These are phyloP conservation scores for Lateolabrax maculatus DNA, from an alignment of 2,797 vertebrate genomes.

Conservation along the genomic window DNA sequence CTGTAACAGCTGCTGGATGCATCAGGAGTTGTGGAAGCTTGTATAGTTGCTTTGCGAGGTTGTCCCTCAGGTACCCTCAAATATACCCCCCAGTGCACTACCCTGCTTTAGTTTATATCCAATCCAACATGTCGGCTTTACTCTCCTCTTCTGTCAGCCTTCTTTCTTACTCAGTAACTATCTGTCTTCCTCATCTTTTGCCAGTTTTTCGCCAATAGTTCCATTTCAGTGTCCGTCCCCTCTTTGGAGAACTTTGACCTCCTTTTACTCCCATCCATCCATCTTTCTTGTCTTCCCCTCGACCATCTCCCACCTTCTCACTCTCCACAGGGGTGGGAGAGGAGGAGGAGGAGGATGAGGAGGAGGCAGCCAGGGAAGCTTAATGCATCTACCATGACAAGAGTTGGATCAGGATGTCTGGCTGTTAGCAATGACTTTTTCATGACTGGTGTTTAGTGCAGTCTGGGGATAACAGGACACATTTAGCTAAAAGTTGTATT, in stretches of 20 bases:
- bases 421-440: constrained; percentile 70
- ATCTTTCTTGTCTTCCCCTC: constrained; percentile 29
- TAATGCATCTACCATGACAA: constrained; percentile 76
- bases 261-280: constrained; percentile 24
- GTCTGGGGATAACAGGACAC: constrained; percentile 74
- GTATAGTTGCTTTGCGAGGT: constrained; percentile 44
- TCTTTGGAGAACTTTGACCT: constrained; percentile 11
- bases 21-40: constrained; percentile 72
- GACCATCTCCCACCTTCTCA: constrained; percentile 12
- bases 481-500: constrained; percentile 66
- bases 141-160: constrained; percentile 8
- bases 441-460: constrained; percentile 73
- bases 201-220: constrained; percentile 18
- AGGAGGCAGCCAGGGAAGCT: constrained; percentile 29
- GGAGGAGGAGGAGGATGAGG: constrained; percentile 37
- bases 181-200: constrained; percentile 34
- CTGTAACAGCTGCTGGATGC: constrained; percentile 79
- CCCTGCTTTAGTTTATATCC: constrained; percentile 53
- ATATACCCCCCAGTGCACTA: constrained; percentile 35
- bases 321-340: constrained; percentile 38
- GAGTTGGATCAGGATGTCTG: constrained; percentile 68
- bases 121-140: constrained; percentile 54
- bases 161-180: constrained; percentile 27
- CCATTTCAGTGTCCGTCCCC: constrained; percentile 4
- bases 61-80: constrained; percentile 60